A percentile compares a stretch with the other conserved stretches of the same genome.
These are phyloP conservation scores for Coturnix japonica DNA, from an alignment of 2,113 vertebrate species.

Conservation along the genomic window DNA sequence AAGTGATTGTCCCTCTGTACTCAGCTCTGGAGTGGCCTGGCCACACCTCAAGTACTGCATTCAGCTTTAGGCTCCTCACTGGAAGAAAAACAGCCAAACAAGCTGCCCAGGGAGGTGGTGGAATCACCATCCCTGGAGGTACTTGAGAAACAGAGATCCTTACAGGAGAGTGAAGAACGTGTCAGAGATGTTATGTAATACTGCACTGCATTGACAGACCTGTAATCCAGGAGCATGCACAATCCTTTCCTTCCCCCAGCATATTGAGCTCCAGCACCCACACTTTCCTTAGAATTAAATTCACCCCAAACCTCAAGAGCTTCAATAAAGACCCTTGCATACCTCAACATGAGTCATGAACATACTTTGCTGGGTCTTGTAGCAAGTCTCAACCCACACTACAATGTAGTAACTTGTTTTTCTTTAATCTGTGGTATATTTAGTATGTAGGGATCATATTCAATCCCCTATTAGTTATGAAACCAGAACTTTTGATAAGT, in stretches of 20 bases:
- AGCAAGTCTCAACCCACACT: not conserved
- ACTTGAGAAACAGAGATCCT: not conserved
- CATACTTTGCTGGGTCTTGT: not conserved
- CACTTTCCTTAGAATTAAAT: not conserved
- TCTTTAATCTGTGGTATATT: not conserved
- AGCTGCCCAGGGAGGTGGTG: not conserved
- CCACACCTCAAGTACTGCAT: not conserved
- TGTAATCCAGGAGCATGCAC: not conserved
- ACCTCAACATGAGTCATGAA: not conserved
- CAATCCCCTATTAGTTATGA: not conserved
- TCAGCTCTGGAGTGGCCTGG: not conserved
- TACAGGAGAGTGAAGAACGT: accelerated
- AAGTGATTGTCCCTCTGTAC: too few species aligned
- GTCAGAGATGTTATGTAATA: not conserved
- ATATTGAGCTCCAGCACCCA: not conserved
- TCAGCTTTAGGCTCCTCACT: not conserved
- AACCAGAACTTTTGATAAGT: not conserved
- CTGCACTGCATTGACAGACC: not conserved
- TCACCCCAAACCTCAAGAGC: not conserved
- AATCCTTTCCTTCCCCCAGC: not conserved
- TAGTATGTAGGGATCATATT: not conserved
- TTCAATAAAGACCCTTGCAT: not conserved
- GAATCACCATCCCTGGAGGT: not conserved
- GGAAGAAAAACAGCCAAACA: not conserved
- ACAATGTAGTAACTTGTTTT: not conserved